These are phyloP conservation scores for Cryptus viduatorius DNA, from an alignment of 2,888 invertebrate species.

Conservation along the genomic window DNA sequence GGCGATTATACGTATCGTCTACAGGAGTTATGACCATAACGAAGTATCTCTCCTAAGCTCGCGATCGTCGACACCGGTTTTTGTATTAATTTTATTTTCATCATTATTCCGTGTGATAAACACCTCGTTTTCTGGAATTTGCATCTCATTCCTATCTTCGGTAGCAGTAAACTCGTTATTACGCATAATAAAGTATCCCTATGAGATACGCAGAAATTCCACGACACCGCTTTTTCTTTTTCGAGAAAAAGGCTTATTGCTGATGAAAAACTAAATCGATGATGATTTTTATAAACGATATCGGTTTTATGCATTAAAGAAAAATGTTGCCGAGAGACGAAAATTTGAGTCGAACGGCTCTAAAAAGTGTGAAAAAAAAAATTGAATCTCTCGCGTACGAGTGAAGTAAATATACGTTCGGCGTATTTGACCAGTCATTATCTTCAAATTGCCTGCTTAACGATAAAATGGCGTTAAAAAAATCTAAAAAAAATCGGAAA, in stretches of 20 bases:
- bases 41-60: slow-evolving; percentile 38
- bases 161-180: slow-evolving; percentile 48
- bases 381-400: too few species aligned
- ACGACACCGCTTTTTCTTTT: not conserved
- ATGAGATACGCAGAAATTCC: slow-evolving; percentile 2
- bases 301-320: not conserved
- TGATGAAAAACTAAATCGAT: not conserved
- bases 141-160: slow-evolving; percentile 42
- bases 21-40: slow-evolving; percentile 48
- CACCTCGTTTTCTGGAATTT: slow-evolving; percentile 50
- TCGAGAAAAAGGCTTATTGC: not conserved
- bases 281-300: not conserved
- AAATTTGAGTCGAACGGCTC: not conserved
- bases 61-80: slow-evolving; percentile 49
- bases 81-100: slow-evolving; percentile 58
- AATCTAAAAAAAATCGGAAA: too few species aligned
- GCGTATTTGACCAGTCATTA: too few species aligned
- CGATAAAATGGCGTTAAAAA: too few species aligned
- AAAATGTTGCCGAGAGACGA: not conserved
- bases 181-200: slow-evolving; percentile 18
- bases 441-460: too few species aligned
- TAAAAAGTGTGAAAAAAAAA: too few species aligned
- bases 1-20: slow-evolving; percentile 36
- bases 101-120: slow-evolving; percentile 61
- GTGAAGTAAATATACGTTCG: too few species aligned